Percentiles rank a stretch among this genome's conserved stretches.
Evolutionary conservation across 1,140 invertebrate genomes (phyloP).

Genomic region (Tenebrio molitor): DNA sequence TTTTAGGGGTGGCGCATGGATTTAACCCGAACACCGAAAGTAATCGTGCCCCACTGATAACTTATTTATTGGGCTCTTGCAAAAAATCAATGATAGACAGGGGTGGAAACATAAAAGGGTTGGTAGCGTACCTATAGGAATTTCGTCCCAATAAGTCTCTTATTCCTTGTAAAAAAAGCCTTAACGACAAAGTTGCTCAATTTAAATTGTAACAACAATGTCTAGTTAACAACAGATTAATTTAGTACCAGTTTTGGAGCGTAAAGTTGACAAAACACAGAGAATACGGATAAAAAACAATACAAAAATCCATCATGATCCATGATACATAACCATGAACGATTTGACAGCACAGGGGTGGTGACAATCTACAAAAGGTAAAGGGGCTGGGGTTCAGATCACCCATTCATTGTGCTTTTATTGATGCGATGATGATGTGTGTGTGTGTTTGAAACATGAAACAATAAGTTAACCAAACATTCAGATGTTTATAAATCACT

Average conservation of each 20-base stretch:
- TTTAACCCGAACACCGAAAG: too few species aligned
- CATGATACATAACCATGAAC: not conserved
- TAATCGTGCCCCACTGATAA: too few species aligned
- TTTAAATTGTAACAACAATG: too few species aligned
- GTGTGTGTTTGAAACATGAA: slow-evolving; percentile 15
- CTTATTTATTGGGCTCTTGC: too few species aligned
- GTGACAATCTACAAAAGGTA: not conserved
- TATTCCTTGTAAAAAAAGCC: too few species aligned
- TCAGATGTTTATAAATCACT: not conserved
- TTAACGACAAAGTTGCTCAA: too few species aligned
- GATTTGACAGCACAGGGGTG: not conserved
- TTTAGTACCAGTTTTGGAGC: too few species aligned
- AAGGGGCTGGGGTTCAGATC: not conserved
- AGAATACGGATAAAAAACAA: not conserved
- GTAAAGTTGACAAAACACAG: not conserved
- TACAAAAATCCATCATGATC: not conserved
- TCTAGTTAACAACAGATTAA: not conserved
- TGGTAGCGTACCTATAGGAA: too few species aligned
- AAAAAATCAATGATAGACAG: too few species aligned
- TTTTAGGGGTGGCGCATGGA: too few species aligned
- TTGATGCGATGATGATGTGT: not conserved
- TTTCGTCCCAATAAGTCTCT: too few species aligned
- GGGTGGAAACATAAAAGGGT: too few species aligned
- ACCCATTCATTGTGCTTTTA: not conserved
- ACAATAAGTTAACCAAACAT: not conserved